Evolutionary conservation across 2,113 vertebrate genomes (phyloP).

Genomic region (Mormyrus iriodes): DNA sequence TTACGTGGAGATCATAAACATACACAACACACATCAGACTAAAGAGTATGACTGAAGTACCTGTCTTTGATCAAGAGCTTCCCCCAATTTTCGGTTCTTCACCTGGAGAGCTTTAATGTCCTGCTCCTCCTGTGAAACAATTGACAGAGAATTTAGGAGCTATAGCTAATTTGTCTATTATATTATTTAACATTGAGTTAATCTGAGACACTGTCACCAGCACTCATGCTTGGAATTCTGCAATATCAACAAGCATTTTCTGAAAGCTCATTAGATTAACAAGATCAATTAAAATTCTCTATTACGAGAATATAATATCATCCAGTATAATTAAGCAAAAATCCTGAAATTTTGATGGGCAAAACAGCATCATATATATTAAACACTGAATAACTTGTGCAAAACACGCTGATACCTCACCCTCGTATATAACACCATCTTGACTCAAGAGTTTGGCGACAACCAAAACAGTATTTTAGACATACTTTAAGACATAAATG

Average conservation of each 20-base stretch:
- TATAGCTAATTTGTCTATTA: neutral
- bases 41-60: constrained; percentile 30
- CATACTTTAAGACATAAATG: neutral
- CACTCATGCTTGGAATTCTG: neutral
- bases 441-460: neutral
- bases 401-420: neutral
- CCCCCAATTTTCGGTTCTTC: constrained; percentile 89
- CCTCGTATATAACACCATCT: neutral
- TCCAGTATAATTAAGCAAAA: neutral
- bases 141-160: neutral
- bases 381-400: neutral
- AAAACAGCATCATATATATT: neutral
- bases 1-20: neutral
- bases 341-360: neutral
- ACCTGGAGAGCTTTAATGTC: constrained; percentile 88
- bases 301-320: neutral
- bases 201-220: neutral
- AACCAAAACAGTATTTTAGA: neutral
- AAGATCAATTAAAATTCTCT: neutral
- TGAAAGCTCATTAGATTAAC: neutral
- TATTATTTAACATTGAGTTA: neutral
- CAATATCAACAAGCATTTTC: neutral
- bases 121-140: constrained; percentile 78
- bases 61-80: constrained; percentile 85
- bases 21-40: neutral